Evolutionary conservation across 2,797 vertebrate genomes (phyloP), one percentile per base, ranked within the genome.

Genomic region (Pelochelys cantorii): DNA sequence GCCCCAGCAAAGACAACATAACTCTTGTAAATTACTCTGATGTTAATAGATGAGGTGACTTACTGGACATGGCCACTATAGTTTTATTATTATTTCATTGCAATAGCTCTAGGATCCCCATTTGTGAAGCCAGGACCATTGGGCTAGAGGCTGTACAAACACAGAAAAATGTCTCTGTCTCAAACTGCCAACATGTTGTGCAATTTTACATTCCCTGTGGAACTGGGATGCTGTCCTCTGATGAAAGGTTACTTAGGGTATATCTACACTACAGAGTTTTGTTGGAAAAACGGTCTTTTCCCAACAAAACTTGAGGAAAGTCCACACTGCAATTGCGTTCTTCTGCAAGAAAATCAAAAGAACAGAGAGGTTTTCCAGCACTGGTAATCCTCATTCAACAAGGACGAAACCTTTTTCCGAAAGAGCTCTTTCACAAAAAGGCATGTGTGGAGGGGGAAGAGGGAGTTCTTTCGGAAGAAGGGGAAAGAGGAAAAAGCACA

Each of bases 131-230:
- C 93, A 91, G 89, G 93, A 94, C 88, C 81, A 65, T 96, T 95
- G 92, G 94, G 86, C 90, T 94, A 52, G 84, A 56, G 80, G 48
- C 89, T 93, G 88, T 94, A 89, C 94, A 96, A 96, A 95, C 89
- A 94, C 42, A 79, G 90, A n/a, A 65, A 7, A 65, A 65, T 20
- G n/a, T n/a, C 62, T n/a, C 62, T 34, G 17, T 3, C n/a, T 14
- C n/a, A 20, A 68, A 34, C 9, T n/a, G n/a, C n/a, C 29, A n/a
- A 31, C 7, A 7, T 65, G 13, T 65, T 31, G 60, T 29, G 7
- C 62, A 9, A n/a, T n/a, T 65, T 18, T 68, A 68, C 34, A 20
- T 68, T 31, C 60, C 60, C 29, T 22, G 18, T 3, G n/a, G 65
- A 37, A 37, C n/a, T 22, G 18, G 65, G 18, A 11, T 12, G 65